Percentiles rank a stretch among this genome's conserved stretches.
These are phyloP conservation scores for Drosophila kambysellisi DNA, from an alignment of 2,888 invertebrate genomes.

Conservation along the genomic window DNA sequence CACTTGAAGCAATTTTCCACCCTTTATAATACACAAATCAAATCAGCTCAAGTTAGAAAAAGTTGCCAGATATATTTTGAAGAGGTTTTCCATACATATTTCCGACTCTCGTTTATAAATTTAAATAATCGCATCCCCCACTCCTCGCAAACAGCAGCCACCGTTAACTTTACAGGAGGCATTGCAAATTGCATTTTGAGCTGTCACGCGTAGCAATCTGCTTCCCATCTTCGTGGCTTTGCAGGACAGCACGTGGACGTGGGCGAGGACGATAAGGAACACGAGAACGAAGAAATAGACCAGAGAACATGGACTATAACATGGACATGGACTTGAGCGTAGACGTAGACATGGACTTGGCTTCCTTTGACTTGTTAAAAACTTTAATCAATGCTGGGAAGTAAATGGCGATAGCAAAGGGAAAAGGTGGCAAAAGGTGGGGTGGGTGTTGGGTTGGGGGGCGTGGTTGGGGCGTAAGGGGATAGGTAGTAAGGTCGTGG, in stretches of 20 bases:
- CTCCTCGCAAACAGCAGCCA: neutral
- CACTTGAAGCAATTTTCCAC: slow-evolving; percentile 6
- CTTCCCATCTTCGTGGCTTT: slow-evolving; percentile 31
- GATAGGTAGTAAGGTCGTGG: slow-evolving; percentile 22
- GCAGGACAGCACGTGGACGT: neutral
- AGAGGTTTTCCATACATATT: slow-evolving; percentile 52
- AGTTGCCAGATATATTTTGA: slow-evolving; percentile 22
- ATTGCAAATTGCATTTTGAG: slow-evolving; percentile 75
- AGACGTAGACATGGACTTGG: slow-evolving; percentile 13
- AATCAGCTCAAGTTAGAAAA: slow-evolving; percentile 5
- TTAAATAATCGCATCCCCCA: slow-evolving; percentile 44
- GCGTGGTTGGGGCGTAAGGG: neutral
- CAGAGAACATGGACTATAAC: neutral
- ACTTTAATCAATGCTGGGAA: slow-evolving; percentile 69
- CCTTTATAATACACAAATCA: slow-evolving; percentile 6
- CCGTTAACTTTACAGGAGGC: slow-evolving; percentile 34
- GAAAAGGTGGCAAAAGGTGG: neutral
- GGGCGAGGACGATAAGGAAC: neutral
- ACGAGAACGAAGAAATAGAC: no score
- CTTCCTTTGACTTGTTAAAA: slow-evolving; percentile 66
- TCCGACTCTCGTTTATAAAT: slow-evolving; percentile 55
- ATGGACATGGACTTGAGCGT: neutral
- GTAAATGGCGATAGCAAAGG: slow-evolving; percentile 3
- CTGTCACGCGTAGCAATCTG: slow-evolving; percentile 55
- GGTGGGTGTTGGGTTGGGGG: no score